Evolutionary conservation across 1,140 invertebrate genomes (phyloP), one percentile per base, ranked within the genome.

Genomic region (Acyrthosiphon pisum): DNA sequence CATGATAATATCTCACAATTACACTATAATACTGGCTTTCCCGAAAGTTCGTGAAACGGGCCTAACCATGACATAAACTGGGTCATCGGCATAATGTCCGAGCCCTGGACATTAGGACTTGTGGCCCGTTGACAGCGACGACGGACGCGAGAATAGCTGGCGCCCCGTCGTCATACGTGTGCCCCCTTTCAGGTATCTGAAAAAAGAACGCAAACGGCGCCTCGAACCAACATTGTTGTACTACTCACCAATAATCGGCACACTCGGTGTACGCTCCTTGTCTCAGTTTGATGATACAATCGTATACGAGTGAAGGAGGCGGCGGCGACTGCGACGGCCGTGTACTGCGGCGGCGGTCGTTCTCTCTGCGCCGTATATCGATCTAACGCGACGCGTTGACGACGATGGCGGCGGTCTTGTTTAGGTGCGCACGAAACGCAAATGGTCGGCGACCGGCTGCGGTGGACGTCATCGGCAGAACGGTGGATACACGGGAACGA

Each of bases 321-420:
- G 46, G 6, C 35, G 35, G 18, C 35, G 81, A 53, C 48, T 48
- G 37, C 81, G 48, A 35, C 50, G 48, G 9, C 35, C 30, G 60
- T 76, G 60, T 22, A 30, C 37, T 37, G 37, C 26, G 50, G 30
- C 53, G 50, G 53, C 53, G 35, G 22, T 60, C 89, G 37, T 37
- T 60, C 89, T 90, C 89, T 68, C 41, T 56, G 37, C 50, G 22
- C 41, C 23, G 48, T 26, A 50, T 93, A 93, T 93, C 81, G 91
- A 93, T 93, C 91, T 93, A 93, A 93, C 91, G 35, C 81, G 48
- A 53, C 48, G 81, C 81, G 56, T 68, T 90, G 37, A 93, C 91
- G 50, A 83, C 81, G 90, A 41, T n/a, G 44, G 44, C 37, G 30
- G n/a, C 90, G 35, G 35, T 86, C 37, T 44, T 46, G n/a, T 83